phyloP scores from a whole-genome alignment of 2,888 invertebrate genomes.

The Drosophila parthenogenetica region DNA sequence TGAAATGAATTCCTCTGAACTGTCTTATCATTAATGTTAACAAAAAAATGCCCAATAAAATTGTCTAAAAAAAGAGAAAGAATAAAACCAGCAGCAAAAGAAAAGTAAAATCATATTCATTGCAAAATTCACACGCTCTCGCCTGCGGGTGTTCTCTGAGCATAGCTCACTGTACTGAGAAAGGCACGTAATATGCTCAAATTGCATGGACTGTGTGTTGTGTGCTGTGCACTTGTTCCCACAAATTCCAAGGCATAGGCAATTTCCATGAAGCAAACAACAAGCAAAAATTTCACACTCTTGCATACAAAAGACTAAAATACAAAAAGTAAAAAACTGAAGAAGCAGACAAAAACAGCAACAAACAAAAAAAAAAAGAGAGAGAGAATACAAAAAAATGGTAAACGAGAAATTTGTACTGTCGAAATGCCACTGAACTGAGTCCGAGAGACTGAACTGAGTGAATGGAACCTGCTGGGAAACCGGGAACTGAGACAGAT shows the following conservation, averaged over 20 bases:
- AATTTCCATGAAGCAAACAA: slow-evolving; percentile 74
- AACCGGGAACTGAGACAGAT: slow-evolving; percentile 27
- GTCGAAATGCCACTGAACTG: slow-evolving; percentile 68
- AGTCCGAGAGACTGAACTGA: slow-evolving; percentile 9
- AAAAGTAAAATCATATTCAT: slow-evolving; percentile 26
- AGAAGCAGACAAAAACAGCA: slow-evolving; percentile 24
- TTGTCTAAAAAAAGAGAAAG: background rate
- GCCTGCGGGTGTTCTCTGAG: slow-evolving; percentile 70
- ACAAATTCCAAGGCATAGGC: slow-evolving; percentile 76
- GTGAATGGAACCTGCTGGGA: slow-evolving; percentile 59
- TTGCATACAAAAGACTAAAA: slow-evolving; percentile 55
- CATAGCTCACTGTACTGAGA: slow-evolving; percentile 10
- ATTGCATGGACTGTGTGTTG: slow-evolving; percentile 15
- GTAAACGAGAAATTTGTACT: slow-evolving; percentile 62
- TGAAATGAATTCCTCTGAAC: too few species aligned
- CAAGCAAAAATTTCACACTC: slow-evolving; percentile 74
- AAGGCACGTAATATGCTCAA: slow-evolving; percentile 62
- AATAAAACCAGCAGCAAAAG: background rate
- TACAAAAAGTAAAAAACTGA: slow-evolving; percentile 9
- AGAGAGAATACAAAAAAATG: slow-evolving; percentile 33
- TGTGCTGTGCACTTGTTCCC: slow-evolving; percentile 74
- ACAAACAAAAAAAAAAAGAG: slow-evolving; percentile 19
- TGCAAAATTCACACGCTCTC: slow-evolving; percentile 73
- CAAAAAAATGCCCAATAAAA: slow-evolving; percentile 22
- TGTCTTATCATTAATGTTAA: background rate